A percentile compares a stretch with the other conserved stretches of the same genome.
Conservation (phyloP, 2,797 vertebrate species). For the Syngnathus rostellatus region DNA sequence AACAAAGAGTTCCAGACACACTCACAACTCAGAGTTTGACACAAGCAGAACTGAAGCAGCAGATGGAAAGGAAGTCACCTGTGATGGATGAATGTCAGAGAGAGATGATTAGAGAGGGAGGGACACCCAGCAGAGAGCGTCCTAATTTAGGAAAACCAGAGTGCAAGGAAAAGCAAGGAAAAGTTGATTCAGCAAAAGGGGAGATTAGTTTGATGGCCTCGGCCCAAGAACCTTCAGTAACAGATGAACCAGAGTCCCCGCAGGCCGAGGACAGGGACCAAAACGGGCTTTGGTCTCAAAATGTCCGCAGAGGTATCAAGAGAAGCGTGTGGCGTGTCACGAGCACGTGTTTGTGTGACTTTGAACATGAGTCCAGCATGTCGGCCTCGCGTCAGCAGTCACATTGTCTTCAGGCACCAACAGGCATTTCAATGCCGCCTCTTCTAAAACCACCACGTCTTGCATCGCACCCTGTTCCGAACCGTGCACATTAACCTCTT, state of each 20-base stretch:
- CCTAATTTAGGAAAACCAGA: background rate
- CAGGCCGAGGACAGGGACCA: conserved; percentile 12
- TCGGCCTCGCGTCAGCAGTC: background rate
- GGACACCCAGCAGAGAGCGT: background rate
- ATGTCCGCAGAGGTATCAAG: conserved; percentile 47
- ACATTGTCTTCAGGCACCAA: conserved; percentile 42
- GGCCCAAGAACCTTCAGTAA: conserved; percentile 43
- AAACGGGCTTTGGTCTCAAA: conserved; percentile 14
- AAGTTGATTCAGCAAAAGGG: background rate
- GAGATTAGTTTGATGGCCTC: background rate
- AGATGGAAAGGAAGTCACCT: background rate
- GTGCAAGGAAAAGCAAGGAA: background rate
- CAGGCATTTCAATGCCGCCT: conserved; percentile 5
- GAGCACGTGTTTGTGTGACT: conserved; percentile 19
- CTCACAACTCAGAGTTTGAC: too few species aligned
- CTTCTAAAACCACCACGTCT: conserved; percentile 12
- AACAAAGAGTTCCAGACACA: background rate
- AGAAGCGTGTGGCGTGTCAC: conserved; percentile 28
- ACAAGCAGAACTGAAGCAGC: too few species aligned
- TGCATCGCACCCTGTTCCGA: background rate
- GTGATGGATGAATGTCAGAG: background rate
- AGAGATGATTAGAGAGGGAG: background rate
- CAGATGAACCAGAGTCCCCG: conserved; percentile 30
- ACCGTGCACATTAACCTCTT: conserved; percentile 6
- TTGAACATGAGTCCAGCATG: background rate